A percentile compares a stretch with the other conserved stretches of the same genome.
Conservation (phyloP, 2,888 invertebrate species). For the Argyresthia albistria region DNA sequence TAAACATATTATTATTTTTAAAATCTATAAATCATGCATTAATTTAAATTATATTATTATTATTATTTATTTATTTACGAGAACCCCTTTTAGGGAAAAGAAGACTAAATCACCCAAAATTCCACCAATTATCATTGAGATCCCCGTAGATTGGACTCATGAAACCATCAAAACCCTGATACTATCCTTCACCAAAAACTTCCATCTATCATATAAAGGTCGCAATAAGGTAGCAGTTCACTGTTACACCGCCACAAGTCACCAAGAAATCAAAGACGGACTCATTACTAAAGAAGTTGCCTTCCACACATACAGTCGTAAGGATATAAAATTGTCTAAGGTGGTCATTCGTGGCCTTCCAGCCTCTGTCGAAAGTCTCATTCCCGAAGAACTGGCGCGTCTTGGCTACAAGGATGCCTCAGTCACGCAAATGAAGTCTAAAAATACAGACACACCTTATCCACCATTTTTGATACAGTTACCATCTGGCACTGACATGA, state of each 20-base stretch:
- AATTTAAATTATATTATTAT: too few relatives aligned
- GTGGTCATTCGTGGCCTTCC: neutral
- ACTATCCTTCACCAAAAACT: neutral
- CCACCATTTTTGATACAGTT: neutral
- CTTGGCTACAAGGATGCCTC: neutral
- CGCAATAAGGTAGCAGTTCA: too few relatives aligned
- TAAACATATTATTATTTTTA: too few relatives aligned
- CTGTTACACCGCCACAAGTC: neutral
- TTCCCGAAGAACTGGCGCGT: neutral
- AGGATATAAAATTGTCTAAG: neutral
- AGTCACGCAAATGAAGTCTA: neutral
- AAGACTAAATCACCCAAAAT: neutral
- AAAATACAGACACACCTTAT: neutral
- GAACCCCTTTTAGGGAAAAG: too few relatives aligned
- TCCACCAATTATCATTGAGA: neutral
- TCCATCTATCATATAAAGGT: neutral
- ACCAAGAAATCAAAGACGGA: neutral
- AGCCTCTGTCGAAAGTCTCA: neutral
- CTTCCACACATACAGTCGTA: neutral
- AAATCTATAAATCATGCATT: too few relatives aligned
- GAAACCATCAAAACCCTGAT: neutral
- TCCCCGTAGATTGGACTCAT: neutral
- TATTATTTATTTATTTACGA: too few relatives aligned
- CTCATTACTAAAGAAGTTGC: neutral
- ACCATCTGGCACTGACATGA: neutral